A percentile compares a stretch with the other conserved stretches of the same genome.
These are phyloP conservation scores for Pocillopora meandrina DNA, from an alignment of 92 coral and sea anemone species.

Conservation along the genomic window DNA sequence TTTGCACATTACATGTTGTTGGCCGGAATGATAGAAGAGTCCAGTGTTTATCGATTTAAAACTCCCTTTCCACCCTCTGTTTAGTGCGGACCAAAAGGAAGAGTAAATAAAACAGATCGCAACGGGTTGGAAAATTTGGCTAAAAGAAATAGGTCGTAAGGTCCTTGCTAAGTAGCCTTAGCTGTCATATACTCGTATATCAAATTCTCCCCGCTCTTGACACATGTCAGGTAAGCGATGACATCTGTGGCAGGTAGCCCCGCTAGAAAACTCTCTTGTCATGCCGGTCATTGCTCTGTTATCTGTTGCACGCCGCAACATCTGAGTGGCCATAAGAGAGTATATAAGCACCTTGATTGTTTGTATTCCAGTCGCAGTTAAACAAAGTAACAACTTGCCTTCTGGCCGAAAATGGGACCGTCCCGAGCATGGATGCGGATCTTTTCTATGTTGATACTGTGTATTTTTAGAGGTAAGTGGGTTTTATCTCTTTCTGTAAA, in stretches of 20 bases:
- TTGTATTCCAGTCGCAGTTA: constrained; percentile 42
- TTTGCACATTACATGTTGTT: constrained; percentile 47
- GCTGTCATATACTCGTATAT: constrained; percentile 65
- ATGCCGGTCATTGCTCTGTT: constrained; percentile 55
- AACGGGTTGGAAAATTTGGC: constrained; percentile 11
- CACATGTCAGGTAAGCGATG: constrained; percentile 47
- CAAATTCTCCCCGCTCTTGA: constrained; percentile 31
- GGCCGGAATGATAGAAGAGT: constrained; percentile 37
- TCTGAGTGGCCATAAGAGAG: constrained; percentile 35
- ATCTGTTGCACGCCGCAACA: constrained; percentile 44
- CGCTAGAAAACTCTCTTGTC: constrained; percentile 34
- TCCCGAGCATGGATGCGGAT: constrained; percentile 15
- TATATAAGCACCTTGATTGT: constrained; percentile 42
- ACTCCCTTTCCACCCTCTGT: background rate
- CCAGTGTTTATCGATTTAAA: constrained; percentile 33
- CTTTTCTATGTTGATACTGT: constrained; percentile 15
- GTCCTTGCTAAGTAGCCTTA: constrained; percentile 67
- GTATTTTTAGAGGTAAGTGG: constrained; percentile 27
- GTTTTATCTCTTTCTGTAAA: constrained; percentile 20
- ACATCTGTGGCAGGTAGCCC: constrained; percentile 34
- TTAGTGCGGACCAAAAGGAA: constrained; percentile 29
- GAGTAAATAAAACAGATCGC: background rate
- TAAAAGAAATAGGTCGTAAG: constrained; percentile 37
- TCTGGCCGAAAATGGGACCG: constrained; percentile 29
- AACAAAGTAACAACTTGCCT: constrained; percentile 1